Evolutionary conservation across 1,140 invertebrate species (phyloP).

Genomic region (Sinonovacula constricta): DNA sequence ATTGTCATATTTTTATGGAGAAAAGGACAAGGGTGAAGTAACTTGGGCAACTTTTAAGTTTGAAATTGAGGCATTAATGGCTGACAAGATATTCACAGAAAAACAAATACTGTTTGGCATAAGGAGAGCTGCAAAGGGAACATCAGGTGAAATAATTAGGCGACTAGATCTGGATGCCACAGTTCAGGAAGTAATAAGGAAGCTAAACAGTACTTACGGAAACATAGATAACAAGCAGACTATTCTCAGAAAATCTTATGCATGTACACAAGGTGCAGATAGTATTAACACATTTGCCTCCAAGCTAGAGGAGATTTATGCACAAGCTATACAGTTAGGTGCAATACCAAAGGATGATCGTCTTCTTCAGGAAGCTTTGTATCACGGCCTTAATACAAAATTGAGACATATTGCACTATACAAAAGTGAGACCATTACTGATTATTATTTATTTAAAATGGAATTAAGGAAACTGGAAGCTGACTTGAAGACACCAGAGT

Average conservation of each 20-base stretch:
- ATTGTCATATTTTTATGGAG: too few relatives aligned
- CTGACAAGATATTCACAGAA: slow-evolving; percentile 8
- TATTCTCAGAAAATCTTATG: not conserved
- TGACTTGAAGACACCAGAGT: not conserved
- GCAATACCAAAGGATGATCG: slow-evolving; percentile 2
- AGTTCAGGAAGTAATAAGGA: slow-evolving; percentile 1
- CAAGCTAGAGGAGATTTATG: slow-evolving; percentile 9
- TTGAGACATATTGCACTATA: not conserved
- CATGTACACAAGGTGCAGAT: slow-evolving; percentile 2
- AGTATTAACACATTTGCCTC: not conserved
- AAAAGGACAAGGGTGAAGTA: slow-evolving; percentile 35
- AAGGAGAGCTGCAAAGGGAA: slow-evolving; percentile 8
- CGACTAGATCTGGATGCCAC: slow-evolving; percentile 5
- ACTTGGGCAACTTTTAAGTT: not conserved
- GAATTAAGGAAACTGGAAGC: not conserved
- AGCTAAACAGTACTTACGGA: slow-evolving; percentile 19
- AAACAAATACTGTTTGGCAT: slow-evolving; percentile 15
- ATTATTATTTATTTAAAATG: not conserved
- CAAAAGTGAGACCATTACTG: not conserved
- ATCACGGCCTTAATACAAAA: too few relatives aligned
- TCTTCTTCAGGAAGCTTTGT: too few relatives aligned
- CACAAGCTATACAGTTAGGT: not conserved
- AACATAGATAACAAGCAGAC: slow-evolving; percentile 8
- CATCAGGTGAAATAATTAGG: not conserved
- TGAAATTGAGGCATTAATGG: slow-evolving; percentile 5